Evolutionary conservation across 2,113 vertebrate species (phyloP).

Genomic region (Sinocyclocheilus anophthalmus): DNA sequence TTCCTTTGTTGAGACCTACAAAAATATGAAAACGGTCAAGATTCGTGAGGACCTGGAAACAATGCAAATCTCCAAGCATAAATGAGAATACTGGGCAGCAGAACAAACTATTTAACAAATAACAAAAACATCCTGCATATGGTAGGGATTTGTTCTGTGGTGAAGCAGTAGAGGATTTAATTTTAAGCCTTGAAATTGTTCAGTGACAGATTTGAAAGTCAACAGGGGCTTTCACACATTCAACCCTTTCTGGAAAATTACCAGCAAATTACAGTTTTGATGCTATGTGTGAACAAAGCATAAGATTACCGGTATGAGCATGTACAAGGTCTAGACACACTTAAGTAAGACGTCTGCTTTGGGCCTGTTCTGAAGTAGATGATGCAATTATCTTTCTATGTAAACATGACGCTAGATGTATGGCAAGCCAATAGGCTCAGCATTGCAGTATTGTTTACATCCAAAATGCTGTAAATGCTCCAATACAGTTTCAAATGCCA

Average conservation of each 20-base stretch:
- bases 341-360: not conserved
- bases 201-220: not conserved
- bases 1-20: conserved; percentile 92
- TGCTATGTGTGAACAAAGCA: not conserved
- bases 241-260: not conserved
- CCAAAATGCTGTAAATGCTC: not conserved
- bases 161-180: not conserved
- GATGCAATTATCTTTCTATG: not conserved
- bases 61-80: not conserved
- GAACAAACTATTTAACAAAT: not conserved
- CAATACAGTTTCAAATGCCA: not conserved
- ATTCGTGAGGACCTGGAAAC: not conserved
- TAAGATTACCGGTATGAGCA: not conserved
- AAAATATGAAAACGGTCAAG: conserved; percentile 42
- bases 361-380: not conserved
- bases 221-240: not conserved
- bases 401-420: not conserved
- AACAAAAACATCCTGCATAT: not conserved
- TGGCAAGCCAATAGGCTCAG: not conserved
- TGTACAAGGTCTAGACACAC: not conserved
- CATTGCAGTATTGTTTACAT: not conserved
- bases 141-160: not conserved
- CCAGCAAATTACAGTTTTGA: not conserved
- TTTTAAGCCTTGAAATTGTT: not conserved
- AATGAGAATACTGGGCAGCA: not conserved